A percentile compares a stretch with the other conserved stretches of the same genome.
Evolutionary conservation across 1,140 invertebrate species (phyloP).

Genomic region (Drosophila mauritiana): DNA sequence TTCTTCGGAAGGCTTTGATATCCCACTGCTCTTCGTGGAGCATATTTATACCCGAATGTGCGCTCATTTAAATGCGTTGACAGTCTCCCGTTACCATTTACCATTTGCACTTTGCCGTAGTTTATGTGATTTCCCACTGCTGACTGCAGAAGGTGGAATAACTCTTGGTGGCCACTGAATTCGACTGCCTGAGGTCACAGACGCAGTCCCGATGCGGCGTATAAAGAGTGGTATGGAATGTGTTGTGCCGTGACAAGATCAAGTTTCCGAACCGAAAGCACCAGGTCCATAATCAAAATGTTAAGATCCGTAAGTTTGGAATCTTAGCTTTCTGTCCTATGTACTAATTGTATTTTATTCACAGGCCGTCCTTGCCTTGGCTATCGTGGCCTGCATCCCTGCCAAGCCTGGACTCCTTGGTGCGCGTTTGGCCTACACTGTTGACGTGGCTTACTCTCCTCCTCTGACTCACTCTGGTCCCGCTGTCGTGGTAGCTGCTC

Average conservation of each 20-base stretch:
- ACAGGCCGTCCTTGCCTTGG: slow-evolving; percentile 75
- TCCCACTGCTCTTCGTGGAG: slow-evolving; percentile 1
- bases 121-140: slow-evolving; percentile 1
- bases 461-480: too few species aligned
- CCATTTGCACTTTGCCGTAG: background rate
- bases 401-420: slow-evolving; percentile 58
- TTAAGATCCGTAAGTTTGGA: slow-evolving; percentile 65
- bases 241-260: background rate
- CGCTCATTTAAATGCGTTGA: background rate
- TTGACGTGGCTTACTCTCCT: slow-evolving; percentile 22
- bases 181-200: background rate
- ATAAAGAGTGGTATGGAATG: background rate
- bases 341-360: background rate
- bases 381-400: slow-evolving; percentile 72
- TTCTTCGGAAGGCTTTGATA: slow-evolving; percentile 50
- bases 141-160: background rate
- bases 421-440: slow-evolving; percentile 19
- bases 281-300: slow-evolving; percentile 56
- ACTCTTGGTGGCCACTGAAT: background rate
- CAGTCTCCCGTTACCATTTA: too few species aligned
- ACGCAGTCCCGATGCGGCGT: background rate
- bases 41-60: slow-evolving; percentile 40
- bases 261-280: too few species aligned
- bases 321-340: background rate
- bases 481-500: slow-evolving; percentile 59